Conservation (phyloP, 92 coral and sea anemone species). For the Epizoanthus rinbou region DNA sequence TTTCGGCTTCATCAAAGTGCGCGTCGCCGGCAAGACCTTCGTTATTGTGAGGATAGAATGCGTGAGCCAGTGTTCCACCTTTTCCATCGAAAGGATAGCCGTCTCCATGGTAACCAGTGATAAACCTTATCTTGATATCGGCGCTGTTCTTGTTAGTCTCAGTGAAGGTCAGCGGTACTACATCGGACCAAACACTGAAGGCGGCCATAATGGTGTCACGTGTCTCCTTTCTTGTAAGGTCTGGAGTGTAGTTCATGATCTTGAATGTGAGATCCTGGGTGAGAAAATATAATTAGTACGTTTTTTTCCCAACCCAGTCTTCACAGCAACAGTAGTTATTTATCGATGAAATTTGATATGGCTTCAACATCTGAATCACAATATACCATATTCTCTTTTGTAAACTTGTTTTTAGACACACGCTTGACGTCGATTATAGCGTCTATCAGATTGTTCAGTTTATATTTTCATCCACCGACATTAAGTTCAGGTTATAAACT, state of each 20-base stretch:
- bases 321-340: not conserved
- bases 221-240: slow-evolving; percentile 21
- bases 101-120: slow-evolving; percentile 33
- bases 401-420: too few species aligned
- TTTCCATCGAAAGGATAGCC: slow-evolving; percentile 34
- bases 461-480: not conserved
- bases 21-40: slow-evolving; percentile 83
- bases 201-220: slow-evolving; percentile 32
- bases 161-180: slow-evolving; percentile 33
- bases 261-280: slow-evolving; percentile 31
- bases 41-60: slow-evolving; percentile 30
- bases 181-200: slow-evolving; percentile 8
- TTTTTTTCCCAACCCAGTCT: too few species aligned
- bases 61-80: slow-evolving; percentile 30
- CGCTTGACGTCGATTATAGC: too few species aligned
- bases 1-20: slow-evolving; percentile 91
- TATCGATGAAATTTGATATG: too few species aligned
- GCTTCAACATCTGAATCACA: too few species aligned
- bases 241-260: slow-evolving; percentile 38
- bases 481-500: too few species aligned
- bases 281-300: too few species aligned
- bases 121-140: slow-evolving; percentile 29
- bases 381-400: too few species aligned
- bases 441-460: not conserved
- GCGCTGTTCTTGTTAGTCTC: slow-evolving; percentile 14